Evolutionary conservation across 2,888 invertebrate species (phyloP), one percentile per base, ranked within the genome.

Genomic region (Ypsolopha sequella): DNA sequence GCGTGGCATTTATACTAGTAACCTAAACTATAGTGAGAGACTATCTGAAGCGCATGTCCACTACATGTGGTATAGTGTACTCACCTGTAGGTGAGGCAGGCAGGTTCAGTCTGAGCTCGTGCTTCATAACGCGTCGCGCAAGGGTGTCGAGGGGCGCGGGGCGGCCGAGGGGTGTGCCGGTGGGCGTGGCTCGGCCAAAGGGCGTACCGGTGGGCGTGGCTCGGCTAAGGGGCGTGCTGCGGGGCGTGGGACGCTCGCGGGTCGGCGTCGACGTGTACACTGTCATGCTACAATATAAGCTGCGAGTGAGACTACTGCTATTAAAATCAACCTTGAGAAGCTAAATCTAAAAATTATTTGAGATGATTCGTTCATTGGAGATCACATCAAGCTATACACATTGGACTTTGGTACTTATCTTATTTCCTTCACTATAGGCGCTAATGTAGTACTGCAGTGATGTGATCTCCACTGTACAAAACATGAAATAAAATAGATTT

Each of bases 171-270:
- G 46, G 77, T 53, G n/a, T 67, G 58, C 39, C 70, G 61, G 51
- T 77, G 70, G 59, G 61, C 68, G 57, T 60, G 64, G 13, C 53
- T 59, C 8, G 82, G 70, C 0, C 80, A 70, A 2, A 45, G 9
- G n/a, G 10, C 6, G 2, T 34, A 36, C 48, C 45, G 34, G 8
- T 41, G 44, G 7, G 8, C 11, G 8, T 2, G 8, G 44, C n/a
- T 10, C 13, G 38, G 51, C 47, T 35, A n/a, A 43, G 41, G 39
- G n/a, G 8, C 36, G 14, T 14, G 6, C 35, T 9, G 2, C 62
- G 62, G 38, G 41, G 72, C 71, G 46, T 77, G 54, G 11, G 67
- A 58, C 39, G 70, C 61, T 50, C 78, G 70, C 60, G 61, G 36
- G 48, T 11, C 6, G 14, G 14, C 9, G 48, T 60, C 43, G 59